These are phyloP conservation scores for Cyrtorhinus lividipennis DNA, from an alignment of 1,140 invertebrate genomes.

Conservation along the genomic window DNA sequence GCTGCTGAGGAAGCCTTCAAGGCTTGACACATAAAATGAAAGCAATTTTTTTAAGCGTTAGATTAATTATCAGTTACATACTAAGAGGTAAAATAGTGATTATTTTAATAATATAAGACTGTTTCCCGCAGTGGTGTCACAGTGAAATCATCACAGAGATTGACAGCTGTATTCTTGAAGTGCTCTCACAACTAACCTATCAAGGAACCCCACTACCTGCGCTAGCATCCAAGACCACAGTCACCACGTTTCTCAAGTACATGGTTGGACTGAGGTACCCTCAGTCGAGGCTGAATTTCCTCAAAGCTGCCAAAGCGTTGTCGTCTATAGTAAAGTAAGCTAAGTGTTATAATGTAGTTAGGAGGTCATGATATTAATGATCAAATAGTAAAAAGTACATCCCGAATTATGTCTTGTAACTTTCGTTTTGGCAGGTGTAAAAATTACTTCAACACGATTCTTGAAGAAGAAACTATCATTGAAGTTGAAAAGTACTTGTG, in stretches of 20 bases:
- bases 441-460: constrained; percentile 19
- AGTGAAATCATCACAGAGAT: background rate
- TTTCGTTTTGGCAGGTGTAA: constrained; percentile 19
- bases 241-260: constrained; percentile 20
- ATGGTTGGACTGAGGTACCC: constrained; percentile 15
- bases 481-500: constrained; percentile 17
- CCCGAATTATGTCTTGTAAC: no score
- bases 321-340: constrained; percentile 20
- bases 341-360: no score
- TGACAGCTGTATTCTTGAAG: constrained; percentile 18
- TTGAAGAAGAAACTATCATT: constrained; percentile 22
- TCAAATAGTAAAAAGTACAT: no score
- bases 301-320: constrained; percentile 16
- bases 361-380: no score
- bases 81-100: no score
- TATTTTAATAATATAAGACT: no score
- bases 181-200: constrained; percentile 17
- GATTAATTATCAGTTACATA: no score
- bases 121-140: background rate
- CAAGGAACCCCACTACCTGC: constrained; percentile 11
- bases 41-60: no score
- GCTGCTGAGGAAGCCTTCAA: no score
- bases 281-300: constrained; percentile 11
- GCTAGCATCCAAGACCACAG: constrained; percentile 12
- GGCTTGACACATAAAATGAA: no score